Conservation (phyloP, 2,888 invertebrate species). For the Philonicus albiceps region DNA sequence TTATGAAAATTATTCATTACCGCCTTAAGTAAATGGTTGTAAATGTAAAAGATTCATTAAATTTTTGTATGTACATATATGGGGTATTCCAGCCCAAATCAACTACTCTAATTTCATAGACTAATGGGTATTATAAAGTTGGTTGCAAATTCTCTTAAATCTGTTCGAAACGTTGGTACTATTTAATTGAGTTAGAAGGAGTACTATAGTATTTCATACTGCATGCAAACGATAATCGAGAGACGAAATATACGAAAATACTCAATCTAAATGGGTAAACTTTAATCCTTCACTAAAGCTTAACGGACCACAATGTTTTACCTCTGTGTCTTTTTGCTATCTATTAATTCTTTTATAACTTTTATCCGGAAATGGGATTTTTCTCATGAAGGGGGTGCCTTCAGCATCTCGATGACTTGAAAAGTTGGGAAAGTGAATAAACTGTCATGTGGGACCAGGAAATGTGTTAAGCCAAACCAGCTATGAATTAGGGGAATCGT, state of each 20-base stretch:
- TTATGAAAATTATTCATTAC: no score
- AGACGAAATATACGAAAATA: neutral
- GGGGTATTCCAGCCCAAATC: no score
- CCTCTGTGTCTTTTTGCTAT: neutral
- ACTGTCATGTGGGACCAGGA: neutral
- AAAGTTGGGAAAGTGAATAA: neutral
- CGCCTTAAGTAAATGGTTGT: no score
- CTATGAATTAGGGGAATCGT: neutral
- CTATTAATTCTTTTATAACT: neutral
- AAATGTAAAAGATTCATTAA: no score
- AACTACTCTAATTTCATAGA: no score
- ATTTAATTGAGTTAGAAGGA: neutral
- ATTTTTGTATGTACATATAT: no score
- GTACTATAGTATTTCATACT: neutral
- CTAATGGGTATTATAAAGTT: neutral
- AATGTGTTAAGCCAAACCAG: neutral
- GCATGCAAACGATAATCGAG: neutral
- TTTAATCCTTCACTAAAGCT: neutral
- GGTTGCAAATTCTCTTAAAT: neutral
- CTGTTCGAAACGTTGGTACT: neutral
- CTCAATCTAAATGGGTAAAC: neutral
- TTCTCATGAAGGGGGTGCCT: neutral
- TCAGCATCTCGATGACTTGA: neutral
- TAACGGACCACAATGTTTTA: neutral
- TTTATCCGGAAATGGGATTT: neutral